A percentile compares a stretch with the other conserved stretches of the same genome.
Evolutionary conservation across 2,113 vertebrate genomes (phyloP).

Genomic region (Macrotus californicus): DNA sequence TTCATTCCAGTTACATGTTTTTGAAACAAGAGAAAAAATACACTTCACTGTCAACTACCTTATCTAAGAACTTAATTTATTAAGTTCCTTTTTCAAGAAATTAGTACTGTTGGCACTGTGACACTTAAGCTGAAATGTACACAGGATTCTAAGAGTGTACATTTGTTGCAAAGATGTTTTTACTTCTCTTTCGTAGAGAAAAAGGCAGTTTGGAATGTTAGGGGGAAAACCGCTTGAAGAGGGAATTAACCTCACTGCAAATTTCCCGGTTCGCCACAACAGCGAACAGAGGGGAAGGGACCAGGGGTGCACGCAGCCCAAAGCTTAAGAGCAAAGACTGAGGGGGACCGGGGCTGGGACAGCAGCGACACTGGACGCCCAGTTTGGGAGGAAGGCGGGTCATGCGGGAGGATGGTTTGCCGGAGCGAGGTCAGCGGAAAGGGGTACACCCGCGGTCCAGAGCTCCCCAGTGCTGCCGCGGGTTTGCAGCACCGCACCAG

Average conservation of each 20-base stretch:
- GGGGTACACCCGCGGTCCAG: neutral
- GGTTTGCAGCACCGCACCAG: neutral
- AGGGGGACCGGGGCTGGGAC: neutral
- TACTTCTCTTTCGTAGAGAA: neutral
- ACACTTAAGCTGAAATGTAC: neutral
- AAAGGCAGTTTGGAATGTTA: neutral
- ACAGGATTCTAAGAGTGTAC: neutral
- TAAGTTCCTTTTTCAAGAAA: constrained; percentile 12
- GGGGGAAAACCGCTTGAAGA: neutral
- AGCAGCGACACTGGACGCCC: neutral
- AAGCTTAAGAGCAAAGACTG: neutral
- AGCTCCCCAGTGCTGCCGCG: neutral
- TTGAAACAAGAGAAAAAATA: neutral
- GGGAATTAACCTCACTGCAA: neutral
- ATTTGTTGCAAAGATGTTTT: neutral
- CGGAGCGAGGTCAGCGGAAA: neutral
- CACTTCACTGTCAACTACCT: neutral
- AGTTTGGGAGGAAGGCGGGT: neutral
- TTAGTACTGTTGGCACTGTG: neutral
- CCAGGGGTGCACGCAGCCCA: accelerated
- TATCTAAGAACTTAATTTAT: neutral
- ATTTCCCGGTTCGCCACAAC: neutral
- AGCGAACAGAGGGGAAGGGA: neutral
- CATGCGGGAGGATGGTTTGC: neutral
- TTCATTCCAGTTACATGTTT: neutral